These are phyloP conservation scores for Andricus grossulariae DNA, from an alignment of 1,140 invertebrate genomes.

Conservation along the genomic window DNA sequence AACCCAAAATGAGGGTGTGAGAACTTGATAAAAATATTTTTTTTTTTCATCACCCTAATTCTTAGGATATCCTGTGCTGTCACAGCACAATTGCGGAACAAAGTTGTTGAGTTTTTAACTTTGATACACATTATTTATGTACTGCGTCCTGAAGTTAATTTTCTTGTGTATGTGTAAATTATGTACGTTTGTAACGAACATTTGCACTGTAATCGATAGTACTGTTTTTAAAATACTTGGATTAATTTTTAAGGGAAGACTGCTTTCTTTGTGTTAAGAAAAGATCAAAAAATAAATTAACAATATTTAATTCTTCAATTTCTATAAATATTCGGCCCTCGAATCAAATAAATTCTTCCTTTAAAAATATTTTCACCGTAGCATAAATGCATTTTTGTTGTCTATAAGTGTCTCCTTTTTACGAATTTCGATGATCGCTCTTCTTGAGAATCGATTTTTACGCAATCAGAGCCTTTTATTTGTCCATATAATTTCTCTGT, in stretches of 20 bases:
- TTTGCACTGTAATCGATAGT: background rate
- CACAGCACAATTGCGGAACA: background rate
- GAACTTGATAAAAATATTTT: too few relatives aligned
- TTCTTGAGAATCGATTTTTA: constrained; percentile 31
- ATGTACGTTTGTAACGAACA: background rate
- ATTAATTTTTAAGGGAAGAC: background rate
- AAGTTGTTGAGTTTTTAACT: constrained; percentile 29
- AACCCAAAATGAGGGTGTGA: too few relatives aligned
- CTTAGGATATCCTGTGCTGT: constrained; percentile 5
- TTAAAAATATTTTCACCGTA: background rate
- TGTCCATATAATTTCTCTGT: constrained; percentile 42
- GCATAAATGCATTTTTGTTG: background rate
- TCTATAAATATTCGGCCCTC: background rate
- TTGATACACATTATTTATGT: constrained; percentile 14
- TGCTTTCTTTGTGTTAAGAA: background rate
- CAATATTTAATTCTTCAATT: background rate
- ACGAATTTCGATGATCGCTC: background rate
- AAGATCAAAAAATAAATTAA: background rate
- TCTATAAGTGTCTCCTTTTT: constrained; percentile 8
- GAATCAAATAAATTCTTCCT: background rate
- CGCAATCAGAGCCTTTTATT: constrained; percentile 26
- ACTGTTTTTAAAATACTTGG: too few relatives aligned
- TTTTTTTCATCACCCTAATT: too few relatives aligned
- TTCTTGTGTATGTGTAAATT: background rate
- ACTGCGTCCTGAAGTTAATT: background rate